Evolutionary conservation across 2,888 invertebrate genomes (phyloP), one percentile per base, ranked within the genome.

Genomic region (Xanthorhoe designata): DNA sequence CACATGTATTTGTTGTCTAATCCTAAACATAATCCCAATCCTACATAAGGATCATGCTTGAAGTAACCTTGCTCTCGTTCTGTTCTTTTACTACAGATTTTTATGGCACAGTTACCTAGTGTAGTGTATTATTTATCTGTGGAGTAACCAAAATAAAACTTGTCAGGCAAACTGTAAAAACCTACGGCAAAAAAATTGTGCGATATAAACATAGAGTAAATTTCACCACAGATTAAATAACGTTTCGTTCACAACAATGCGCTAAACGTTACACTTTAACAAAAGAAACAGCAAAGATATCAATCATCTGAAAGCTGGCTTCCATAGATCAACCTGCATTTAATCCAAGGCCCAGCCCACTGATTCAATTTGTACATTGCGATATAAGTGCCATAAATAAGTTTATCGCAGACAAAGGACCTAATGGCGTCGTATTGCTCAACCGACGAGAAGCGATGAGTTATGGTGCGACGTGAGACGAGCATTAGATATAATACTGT

Each of bases 391-490:
- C 64, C 60, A 68, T 70, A 70, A 68, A 70, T 70, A 71, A 62
- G 63, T 60, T 68, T 61, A 53, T 67, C 38, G 49, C 62, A 71
- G 64, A 73, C 71, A 73, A 71, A 71, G 61, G 60, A 47, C 52
- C 47, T 66, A 64, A 70, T 60, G 61, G 60, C 45, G 38, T 35
- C 18, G 51, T 15, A 52, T 71, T 71, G 68, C 74, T 55, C 62
- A 72, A 61, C 67, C 32, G 49, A 65, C 70, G 64, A 74, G 71
- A 70, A 66, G 62, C 63, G 65, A 72, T 77, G 73, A 72, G 73
- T 72, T 71, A 73, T 72, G 55, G 56, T 18, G 32, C 52, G 58
- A 64, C 75, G 77, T 76, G 77, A 77, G 61, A 65, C 19, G 54
- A 38, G 68, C 63, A 74, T 74, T 75, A 75, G 62, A 18, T 57